Base-by-base conservation (phyloP, 2,888 invertebrate species). In the Drosophila kanekoi region DNA sequence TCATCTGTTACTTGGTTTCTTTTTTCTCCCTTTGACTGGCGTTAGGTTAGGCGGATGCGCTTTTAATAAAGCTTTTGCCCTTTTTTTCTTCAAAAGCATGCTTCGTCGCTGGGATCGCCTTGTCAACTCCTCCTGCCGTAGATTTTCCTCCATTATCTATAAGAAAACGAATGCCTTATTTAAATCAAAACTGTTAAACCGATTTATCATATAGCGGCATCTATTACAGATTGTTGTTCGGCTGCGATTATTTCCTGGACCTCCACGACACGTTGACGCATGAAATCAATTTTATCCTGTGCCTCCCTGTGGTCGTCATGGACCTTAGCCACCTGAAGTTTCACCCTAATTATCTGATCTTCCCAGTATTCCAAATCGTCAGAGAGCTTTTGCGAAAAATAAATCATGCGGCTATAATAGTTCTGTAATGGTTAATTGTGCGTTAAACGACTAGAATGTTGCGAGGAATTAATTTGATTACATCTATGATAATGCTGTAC, bases 191-290 rank as follows among this genome's bases (percentile, higher is more conserved):
- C n/a, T n/a, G 11, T 3, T 33, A 23, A 1, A 6, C 1, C 10
- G 0, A 13, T 6, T 6, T 0, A 9, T 16, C 48, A 53, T 9
- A 72, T 51, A 11, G 49, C 1, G 4, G 45, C 18, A 8, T 51
- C 4, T 10, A 51, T 4, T 4, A 28, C 18, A 9, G 45, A 23
- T 11, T 13, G 4, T 0, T 9, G 14, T 13, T 78, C 62, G 0
- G 23, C 32, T 8, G 11, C 13, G 0, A 62, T 35, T 20, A 28
- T 6, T 5, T 51, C 18, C 16, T 44, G 2, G 0, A 70, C 70
- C 44, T 74, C 61, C 1, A 1, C 0, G 8, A 78, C 48, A n/a
- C 75, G 51, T 0, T 4, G 5, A 1, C 43, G 41, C 79, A 77
- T 77, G 8, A 33, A 58, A 0, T 5, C 43, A 0, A 75, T 32